Base-by-base conservation (phyloP, 2,888 invertebrate species). In the Automeris io region DNA sequence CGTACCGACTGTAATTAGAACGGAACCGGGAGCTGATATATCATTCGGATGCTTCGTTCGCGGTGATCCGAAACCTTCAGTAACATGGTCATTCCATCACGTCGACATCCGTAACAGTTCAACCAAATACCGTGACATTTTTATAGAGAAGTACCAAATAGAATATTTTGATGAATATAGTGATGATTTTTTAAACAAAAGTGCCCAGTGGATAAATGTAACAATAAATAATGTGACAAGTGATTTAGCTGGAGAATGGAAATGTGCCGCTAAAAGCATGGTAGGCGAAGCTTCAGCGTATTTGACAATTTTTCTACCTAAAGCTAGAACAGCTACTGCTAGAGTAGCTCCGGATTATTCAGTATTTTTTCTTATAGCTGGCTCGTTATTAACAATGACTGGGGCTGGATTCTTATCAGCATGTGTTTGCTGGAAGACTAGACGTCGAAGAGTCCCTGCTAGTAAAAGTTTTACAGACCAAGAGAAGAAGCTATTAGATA, bases 401-500 rank as follows among this genome's bases (percentile, higher is more conserved):
- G 88, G 91, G 3, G 89, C 91, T 38, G 89, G 93, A 3, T 74
- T 89, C 25, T 57, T 82, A 50, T 72, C 85, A 1, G 73, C 86
- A 0, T 85, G 86, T 46, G 63, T 83, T 35, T 85, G 87, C 43
- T 87, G 86, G 81, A 90, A 92, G 47, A 93, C 93, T 26, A 88
- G 93, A 40, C 94, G 94, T 58, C 91, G 92, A 32, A 93, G 93
- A 70, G 90, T 93, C 1, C 86, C 88, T 4, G 81, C 88, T 0
- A 88, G 87, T 41, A 86, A 88, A 51, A 95, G 94, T 66, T 94
- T 94, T 64, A 94, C 93, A 33, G 95, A 95, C 61, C 95, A 95
- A 80, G 95, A 95, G 64, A 95, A 95, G 73, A 94, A 95, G 62
- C 83, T 95, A 40, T 82, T 95, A 45, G 95, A 95, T 54, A 91